phyloP scores from a whole-genome alignment of 2,113 vertebrate species.

The Rallus limicola region DNA sequence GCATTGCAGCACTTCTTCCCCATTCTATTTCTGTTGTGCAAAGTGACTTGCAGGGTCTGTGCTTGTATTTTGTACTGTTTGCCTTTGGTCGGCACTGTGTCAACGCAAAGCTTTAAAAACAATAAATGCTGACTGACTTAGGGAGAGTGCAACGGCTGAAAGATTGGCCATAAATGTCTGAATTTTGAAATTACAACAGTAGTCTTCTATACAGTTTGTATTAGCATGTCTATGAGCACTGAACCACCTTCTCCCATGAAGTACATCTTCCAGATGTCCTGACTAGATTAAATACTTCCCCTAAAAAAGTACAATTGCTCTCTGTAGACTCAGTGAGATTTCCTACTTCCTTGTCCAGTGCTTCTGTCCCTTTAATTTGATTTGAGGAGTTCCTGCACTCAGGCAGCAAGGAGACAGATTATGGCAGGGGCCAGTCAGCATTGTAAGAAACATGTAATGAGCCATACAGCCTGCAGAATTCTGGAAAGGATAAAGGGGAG shows the following conservation, averaged over 20 bases:
- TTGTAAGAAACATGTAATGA: background rate
- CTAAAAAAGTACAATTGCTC: background rate
- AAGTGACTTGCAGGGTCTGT: background rate
- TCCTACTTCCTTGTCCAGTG: background rate
- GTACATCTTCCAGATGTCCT: background rate
- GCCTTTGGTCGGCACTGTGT: constrained; percentile 10
- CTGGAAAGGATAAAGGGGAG: background rate
- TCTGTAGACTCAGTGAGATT: background rate
- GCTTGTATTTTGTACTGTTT: constrained; percentile 30
- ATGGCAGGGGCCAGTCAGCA: background rate
- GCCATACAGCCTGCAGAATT: background rate
- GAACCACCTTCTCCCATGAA: background rate
- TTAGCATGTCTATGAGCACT: background rate
- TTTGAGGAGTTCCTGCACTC: background rate
- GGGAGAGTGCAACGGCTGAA: background rate
- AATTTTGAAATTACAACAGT: background rate
- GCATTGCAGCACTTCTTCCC: background rate
- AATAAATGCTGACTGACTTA: background rate
- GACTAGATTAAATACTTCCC: background rate
- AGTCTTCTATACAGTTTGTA: background rate
- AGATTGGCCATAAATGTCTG: background rate
- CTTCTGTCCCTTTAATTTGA: background rate
- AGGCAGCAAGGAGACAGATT: background rate
- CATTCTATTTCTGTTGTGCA: background rate
- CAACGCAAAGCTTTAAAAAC: background rate